These are phyloP conservation scores for Eupithecia vulgata DNA, from an alignment of 2,888 invertebrate genomes.

Conservation along the genomic window DNA sequence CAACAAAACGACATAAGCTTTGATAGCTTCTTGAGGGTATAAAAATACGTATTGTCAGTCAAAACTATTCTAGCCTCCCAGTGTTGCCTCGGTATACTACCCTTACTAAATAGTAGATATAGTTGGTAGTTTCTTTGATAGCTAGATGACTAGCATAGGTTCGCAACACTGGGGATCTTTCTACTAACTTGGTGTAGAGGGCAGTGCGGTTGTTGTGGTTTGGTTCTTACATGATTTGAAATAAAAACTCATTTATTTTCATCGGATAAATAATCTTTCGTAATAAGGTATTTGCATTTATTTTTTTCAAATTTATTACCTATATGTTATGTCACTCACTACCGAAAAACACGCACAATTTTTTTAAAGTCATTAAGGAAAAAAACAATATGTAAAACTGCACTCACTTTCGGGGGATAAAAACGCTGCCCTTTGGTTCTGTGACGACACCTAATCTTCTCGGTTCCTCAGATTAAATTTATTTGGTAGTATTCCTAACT, in stretches of 20 bases:
- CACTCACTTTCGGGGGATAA: no score
- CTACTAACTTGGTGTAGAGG: not conserved
- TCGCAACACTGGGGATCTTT: conserved; percentile 10
- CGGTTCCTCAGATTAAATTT: no score
- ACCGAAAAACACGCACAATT: no score
- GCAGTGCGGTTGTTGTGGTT: not conserved
- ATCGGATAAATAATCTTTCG: no score
- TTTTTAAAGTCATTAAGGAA: no score
- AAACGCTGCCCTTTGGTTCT: no score
- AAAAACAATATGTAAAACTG: no score
- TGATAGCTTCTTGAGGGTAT: not conserved
- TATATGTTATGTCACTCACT: no score
- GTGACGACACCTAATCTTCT: no score
- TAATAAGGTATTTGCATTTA: no score
- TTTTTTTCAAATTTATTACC: no score
- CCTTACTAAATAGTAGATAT: conserved; percentile 14
- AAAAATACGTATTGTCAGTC: conserved; percentile 49
- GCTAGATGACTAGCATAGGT: conserved; percentile 24
- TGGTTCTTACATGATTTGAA: not conserved
- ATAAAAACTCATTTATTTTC: not conserved
- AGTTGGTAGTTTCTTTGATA: conserved; percentile 30
- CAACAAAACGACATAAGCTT: not conserved
- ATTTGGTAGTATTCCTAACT: no score
- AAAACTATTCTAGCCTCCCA: conserved; percentile 58
- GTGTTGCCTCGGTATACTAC: conserved; percentile 63